These are phyloP conservation scores for Ailuropoda melanoleuca DNA, from an alignment of 2,113 vertebrate genomes.

Conservation along the genomic window DNA sequence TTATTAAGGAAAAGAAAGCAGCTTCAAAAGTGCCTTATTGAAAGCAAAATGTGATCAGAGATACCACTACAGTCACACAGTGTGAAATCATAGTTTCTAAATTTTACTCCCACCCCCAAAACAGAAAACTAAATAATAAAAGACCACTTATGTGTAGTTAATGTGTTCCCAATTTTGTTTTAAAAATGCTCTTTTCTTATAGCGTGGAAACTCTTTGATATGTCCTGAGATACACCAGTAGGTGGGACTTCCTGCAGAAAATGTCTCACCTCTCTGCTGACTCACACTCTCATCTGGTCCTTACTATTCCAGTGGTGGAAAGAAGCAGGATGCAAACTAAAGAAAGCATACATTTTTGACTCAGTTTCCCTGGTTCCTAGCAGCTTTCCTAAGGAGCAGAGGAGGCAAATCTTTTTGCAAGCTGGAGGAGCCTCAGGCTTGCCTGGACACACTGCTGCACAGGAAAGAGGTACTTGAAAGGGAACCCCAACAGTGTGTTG, in stretches of 20 bases:
- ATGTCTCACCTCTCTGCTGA: neutral
- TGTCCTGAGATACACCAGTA: neutral
- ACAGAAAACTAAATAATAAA: neutral
- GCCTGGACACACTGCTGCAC: no score
- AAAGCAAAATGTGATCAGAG: neutral
- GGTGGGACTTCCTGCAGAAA: neutral
- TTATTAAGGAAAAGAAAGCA: constrained; percentile 15
- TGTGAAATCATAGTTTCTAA: neutral
- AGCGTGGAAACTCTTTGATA: neutral
- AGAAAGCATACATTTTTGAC: accelerated
- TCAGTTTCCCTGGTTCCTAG: neutral
- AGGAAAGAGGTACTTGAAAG: neutral
- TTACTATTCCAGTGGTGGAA: neutral
- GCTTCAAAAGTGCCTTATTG: neutral
- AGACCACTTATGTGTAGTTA: neutral
- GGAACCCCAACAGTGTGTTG: neutral
- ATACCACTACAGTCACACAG: neutral
- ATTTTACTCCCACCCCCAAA: neutral
- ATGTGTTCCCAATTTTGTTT: neutral
- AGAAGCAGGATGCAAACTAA: neutral
- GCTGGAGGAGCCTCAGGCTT: neutral
- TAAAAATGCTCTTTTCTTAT: neutral
- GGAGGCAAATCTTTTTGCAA: neutral
- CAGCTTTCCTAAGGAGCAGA: neutral
- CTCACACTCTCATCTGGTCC: neutral